These are phyloP conservation scores for Lasioglossum pauxillum DNA, from an alignment of 2,888 invertebrate genomes.

Conservation along the genomic window DNA sequence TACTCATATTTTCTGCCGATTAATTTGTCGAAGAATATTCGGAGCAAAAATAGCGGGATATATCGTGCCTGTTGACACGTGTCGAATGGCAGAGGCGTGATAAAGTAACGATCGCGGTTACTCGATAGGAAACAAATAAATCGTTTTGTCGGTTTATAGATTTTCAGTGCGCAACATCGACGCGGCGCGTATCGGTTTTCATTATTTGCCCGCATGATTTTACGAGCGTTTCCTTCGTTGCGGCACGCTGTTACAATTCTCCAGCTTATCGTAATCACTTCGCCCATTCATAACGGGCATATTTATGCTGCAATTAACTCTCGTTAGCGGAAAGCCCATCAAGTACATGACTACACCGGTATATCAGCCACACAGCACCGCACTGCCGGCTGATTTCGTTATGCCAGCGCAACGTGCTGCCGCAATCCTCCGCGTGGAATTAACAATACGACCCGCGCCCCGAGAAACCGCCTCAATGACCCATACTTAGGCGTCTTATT, in stretches of 20 bases:
- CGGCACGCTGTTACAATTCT: conserved; percentile 37
- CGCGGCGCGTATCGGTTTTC: conserved; percentile 37
- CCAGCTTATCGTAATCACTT: conserved; percentile 72
- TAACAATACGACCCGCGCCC: conserved; percentile 42
- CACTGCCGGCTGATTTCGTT: conserved; percentile 61
- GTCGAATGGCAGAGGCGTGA: conserved; percentile 7
- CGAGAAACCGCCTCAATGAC: conserved; percentile 33
- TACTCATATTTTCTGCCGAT: neutral
- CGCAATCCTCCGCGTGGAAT: conserved; percentile 50
- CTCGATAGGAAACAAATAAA: conserved; percentile 44
- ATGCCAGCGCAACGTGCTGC: conserved; percentile 41
- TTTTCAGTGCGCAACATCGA: conserved; percentile 23
- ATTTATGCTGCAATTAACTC: conserved; percentile 73
- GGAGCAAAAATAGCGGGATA: neutral
- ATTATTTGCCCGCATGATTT: conserved; percentile 50
- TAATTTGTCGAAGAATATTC: conserved; percentile 11
- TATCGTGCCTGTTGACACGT: neutral
- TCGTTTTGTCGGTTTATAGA: conserved; percentile 36
- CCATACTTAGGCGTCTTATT: conserved; percentile 27
- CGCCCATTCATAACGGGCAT: conserved; percentile 62
- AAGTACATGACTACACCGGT: conserved; percentile 64
- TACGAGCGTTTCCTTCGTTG: conserved; percentile 52
- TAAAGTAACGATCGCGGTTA: conserved; percentile 36
- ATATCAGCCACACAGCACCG: conserved; percentile 63
- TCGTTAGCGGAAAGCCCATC: conserved; percentile 67